Evolutionary conservation across 1,140 invertebrate species (phyloP), one percentile per base, ranked within the genome.

Genomic region (Bombus turneri): DNA sequence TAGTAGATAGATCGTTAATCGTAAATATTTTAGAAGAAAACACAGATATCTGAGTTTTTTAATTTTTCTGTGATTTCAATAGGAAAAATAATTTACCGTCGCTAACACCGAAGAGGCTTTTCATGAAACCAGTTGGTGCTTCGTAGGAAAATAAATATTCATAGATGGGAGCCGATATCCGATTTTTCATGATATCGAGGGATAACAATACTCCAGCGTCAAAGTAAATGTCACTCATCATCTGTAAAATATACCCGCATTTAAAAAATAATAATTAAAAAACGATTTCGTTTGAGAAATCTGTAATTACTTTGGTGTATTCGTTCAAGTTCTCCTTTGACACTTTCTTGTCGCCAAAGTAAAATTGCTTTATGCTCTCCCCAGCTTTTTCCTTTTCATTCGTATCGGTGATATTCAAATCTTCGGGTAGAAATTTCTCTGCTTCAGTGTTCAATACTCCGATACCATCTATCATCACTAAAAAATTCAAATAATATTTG

Each of bases 391-490:
- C 91, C 12, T 93, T 93, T 34, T 83, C 80, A 1, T 64, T 80
- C 34, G 94, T 86, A 82, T 96, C 94, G 2, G 95, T 94, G 15
- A 95, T 93, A 34, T 96, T 96, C 47, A 97, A 95, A 90, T 97
- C 96, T 85, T 96, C 93, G 0, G 97, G 96, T 57, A 96, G 91
- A 37, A 97, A 95, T 9, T 94, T 90, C 0, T 96, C 95, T 59
- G 97, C 97, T 22, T 96, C 94, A 2, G 95, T 88, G 75, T 96
- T 95, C 57, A 97, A 95, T 5, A 84, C 13, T 0, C 90, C 91
- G 28, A 90, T 89, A 64, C 91, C 84, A 10, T 82, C 34, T 25
- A 93, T 79, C 41, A 92, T 57, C 79, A 87, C 94, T 94, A 73
- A 31, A 72, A 39, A n/a, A 72, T 41, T 72, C 34, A 39, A 25